Evolutionary conservation across 2,888 invertebrate genomes (phyloP), one percentile per base, ranked within the genome.

Genomic region (Ophraella communa): DNA sequence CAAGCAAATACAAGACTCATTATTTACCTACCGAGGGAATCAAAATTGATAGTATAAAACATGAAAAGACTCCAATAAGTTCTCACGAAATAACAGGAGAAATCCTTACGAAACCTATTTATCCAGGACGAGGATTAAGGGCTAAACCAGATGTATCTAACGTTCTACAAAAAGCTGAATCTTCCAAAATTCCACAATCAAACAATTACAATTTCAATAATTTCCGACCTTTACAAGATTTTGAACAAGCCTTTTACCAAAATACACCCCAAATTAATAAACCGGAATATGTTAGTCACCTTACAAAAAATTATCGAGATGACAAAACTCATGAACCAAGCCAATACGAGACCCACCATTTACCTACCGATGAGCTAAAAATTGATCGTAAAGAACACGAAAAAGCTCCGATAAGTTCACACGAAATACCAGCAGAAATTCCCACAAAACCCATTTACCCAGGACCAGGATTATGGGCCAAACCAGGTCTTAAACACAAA

Each of bases 101-200:
- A 8, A 68, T 80, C 14, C 80, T 81, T 20, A 80, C 81, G 0
- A 73, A 70, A 65, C 81, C 81, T 7, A 77, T 79, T 66, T 82
- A 82, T 70, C 82, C 82, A 1, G 82, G 82, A 3, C 76, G 77
- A 72, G 81, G 81, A 1, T 62, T 76, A 56, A 82, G 82, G 82
- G 80, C 82, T 0, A 76, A n/a, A 11, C 10, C 11, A 49, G 24
- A 20, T n/a, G 0, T 14, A 24, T 14, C 14, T 17, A 14, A 10
- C 7, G 5, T 10, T 7, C 3, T n/a, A 21, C 49, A 49, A 49
- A 11, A 23, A 23, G 23, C 23, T 4, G 47, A 47, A 14, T 20
- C n/a, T 7, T 24, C 47, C 3, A 24, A 24, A 21, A n/a, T 30
- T 14, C 49, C 49, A 51, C 17, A 2, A 7, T 7, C 10, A 3